These are phyloP conservation scores for Fundulus diaphanus DNA, from an alignment of 2,797 vertebrate genomes.

Conservation along the genomic window DNA sequence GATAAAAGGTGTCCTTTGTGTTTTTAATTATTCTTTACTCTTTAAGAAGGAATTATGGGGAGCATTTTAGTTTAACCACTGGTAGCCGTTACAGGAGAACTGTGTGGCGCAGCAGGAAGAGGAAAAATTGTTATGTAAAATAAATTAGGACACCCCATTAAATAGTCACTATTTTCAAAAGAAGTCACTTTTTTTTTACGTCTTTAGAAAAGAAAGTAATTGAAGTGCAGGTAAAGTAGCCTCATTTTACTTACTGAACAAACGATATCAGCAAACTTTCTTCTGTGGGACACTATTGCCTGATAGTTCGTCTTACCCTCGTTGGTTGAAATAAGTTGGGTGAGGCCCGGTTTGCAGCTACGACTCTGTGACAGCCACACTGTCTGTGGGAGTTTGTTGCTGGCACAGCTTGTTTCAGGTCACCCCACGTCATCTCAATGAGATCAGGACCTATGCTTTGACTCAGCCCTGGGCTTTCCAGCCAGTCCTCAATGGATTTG, in stretches of 20 bases:
- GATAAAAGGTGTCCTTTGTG: neutral
- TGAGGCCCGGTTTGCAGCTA: too few relatives aligned
- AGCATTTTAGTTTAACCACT: neutral
- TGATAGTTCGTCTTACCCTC: neutral
- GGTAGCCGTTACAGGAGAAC: neutral
- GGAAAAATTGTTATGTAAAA: neutral
- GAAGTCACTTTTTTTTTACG: neutral
- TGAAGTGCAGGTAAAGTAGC: neutral
- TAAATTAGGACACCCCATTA: neutral
- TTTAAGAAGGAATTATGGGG: neutral
- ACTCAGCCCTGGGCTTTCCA: too few relatives aligned
- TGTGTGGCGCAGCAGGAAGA: conserved; percentile 1
- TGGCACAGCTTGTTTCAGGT: too few relatives aligned
- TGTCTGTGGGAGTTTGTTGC: too few relatives aligned
- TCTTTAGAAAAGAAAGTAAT: neutral
- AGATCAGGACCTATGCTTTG: too few relatives aligned
- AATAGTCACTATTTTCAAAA: neutral
- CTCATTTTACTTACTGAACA: neutral
- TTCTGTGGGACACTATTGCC: neutral
- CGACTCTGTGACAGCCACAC: too few relatives aligned
- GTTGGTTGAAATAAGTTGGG: neutral
- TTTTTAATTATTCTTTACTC: neutral
- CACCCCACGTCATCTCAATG: too few relatives aligned
- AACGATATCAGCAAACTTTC: neutral
- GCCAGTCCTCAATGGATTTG: too few relatives aligned